Conservation (phyloP, 2,113 vertebrate species). For the Orientallactaga bullata region DNA sequence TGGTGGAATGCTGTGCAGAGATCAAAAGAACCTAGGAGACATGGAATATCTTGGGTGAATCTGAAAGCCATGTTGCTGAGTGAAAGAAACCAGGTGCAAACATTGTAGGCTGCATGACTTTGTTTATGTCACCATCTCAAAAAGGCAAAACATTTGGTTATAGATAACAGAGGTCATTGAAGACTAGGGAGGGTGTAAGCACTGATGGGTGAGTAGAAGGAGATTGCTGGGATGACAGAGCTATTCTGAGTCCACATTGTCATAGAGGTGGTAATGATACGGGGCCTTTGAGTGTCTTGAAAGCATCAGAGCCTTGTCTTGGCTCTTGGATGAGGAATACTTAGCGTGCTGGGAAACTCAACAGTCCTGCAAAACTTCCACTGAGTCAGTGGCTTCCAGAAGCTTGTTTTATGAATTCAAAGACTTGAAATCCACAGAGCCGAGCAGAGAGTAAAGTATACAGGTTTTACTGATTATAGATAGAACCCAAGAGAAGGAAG, state of each 20-base stretch:
- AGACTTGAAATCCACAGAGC: too few species aligned
- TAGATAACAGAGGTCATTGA: background rate
- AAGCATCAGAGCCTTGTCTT: too few species aligned
- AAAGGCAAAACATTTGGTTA: background rate
- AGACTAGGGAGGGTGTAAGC: background rate
- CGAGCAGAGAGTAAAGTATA: too few species aligned
- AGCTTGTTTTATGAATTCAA: too few species aligned
- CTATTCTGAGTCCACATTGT: background rate
- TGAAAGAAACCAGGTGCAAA: slow-evolving; percentile 6
- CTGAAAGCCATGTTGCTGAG: background rate
- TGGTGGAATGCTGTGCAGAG: background rate
- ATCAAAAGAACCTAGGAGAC: background rate
- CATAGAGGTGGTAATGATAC: background rate
- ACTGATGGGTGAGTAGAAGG: background rate
- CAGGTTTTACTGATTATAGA: too few species aligned
- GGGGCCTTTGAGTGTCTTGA: too few species aligned
- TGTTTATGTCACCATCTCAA: background rate
- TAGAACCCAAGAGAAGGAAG: too few species aligned
- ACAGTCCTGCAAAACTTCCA: too few species aligned
- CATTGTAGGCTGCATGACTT: background rate
- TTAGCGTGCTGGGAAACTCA: too few species aligned
- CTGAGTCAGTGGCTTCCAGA: too few species aligned
- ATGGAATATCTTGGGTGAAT: background rate
- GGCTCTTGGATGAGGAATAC: too few species aligned
- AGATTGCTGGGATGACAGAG: background rate